Conservation (phyloP, 2,113 vertebrate genomes). For the Callipepla californica region DNA sequence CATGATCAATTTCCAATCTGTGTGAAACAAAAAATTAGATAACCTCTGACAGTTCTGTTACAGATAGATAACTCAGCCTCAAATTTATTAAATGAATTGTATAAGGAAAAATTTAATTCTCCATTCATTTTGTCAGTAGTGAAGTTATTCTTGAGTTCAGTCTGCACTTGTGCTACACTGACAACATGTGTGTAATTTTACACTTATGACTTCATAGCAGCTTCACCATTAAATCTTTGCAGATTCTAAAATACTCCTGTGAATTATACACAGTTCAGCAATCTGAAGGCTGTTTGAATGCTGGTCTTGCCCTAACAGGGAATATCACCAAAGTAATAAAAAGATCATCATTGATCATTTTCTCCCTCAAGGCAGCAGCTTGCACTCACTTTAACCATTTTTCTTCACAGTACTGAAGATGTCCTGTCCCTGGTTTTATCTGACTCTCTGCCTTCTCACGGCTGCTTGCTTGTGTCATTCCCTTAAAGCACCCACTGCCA, state of each 20-base stretch:
- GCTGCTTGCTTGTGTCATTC: not conserved
- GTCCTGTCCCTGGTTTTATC: not conserved
- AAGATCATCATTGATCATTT: not conserved
- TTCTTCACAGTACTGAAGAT: slow-evolving; percentile 39
- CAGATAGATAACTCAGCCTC: not conserved
- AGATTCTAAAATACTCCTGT: not conserved
- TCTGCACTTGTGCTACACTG: not conserved
- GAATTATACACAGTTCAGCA: not conserved
- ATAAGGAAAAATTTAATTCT: not conserved
- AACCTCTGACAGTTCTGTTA: not conserved
- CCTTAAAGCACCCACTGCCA: not conserved
- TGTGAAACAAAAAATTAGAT: not conserved
- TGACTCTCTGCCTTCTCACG: slow-evolving; percentile 32
- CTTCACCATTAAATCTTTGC: not conserved
- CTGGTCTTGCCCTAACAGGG: not conserved
- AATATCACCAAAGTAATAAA: not conserved
- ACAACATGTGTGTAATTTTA: not conserved
- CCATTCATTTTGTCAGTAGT: not conserved
- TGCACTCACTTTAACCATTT: not conserved
- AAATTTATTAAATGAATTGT: not conserved
- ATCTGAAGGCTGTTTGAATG: not conserved
- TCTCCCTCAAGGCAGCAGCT: not conserved
- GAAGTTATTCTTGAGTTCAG: not conserved
- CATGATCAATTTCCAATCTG: too few relatives aligned
- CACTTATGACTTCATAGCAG: not conserved